A percentile compares a stretch with the other conserved stretches of the same genome.
phyloP scores from a whole-genome alignment of 2,888 invertebrate genomes.

The Chymomyza fuscimana region DNA sequence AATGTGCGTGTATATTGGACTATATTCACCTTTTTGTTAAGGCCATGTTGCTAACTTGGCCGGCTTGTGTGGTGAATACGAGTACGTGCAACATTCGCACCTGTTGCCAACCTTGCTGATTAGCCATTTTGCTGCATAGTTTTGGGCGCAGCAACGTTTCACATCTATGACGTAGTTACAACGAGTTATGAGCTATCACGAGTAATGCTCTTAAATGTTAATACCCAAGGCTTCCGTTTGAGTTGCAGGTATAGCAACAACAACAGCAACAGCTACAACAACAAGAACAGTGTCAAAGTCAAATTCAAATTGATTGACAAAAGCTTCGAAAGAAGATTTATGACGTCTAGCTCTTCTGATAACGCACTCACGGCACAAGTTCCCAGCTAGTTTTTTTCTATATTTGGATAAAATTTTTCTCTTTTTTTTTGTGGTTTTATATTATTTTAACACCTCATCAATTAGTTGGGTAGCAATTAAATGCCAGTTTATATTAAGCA shows the following conservation, averaged over 20 bases:
- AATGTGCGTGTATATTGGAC: slow-evolving; percentile 41
- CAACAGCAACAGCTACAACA: no score
- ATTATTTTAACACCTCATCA: slow-evolving; percentile 32
- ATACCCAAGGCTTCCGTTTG: not conserved
- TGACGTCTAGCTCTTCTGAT: slow-evolving; percentile 17
- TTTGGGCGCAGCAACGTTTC: not conserved
- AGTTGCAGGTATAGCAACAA: not conserved
- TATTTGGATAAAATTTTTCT: not conserved
- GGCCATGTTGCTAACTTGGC: slow-evolving; percentile 26
- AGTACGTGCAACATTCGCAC: not conserved
- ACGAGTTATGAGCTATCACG: slow-evolving; percentile 16
- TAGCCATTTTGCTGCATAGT: slow-evolving; percentile 17
- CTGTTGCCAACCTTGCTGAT: slow-evolving; percentile 55
- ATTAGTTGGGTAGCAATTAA: slow-evolving; percentile 35
- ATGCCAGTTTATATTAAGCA: slow-evolving; percentile 36
- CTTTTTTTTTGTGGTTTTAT: not conserved
- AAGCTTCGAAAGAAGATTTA: not conserved
- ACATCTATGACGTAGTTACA: slow-evolving; percentile 22
- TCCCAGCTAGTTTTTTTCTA: not conserved
- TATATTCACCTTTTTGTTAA: slow-evolving; percentile 48
- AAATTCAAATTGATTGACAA: not conserved
- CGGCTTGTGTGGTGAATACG: slow-evolving; percentile 46
- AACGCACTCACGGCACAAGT: slow-evolving; percentile 17
- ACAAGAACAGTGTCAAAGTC: no score
- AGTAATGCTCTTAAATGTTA: not conserved